Evolutionary conservation across 2,113 vertebrate genomes (phyloP).

Genomic region (Gulo gulo): DNA sequence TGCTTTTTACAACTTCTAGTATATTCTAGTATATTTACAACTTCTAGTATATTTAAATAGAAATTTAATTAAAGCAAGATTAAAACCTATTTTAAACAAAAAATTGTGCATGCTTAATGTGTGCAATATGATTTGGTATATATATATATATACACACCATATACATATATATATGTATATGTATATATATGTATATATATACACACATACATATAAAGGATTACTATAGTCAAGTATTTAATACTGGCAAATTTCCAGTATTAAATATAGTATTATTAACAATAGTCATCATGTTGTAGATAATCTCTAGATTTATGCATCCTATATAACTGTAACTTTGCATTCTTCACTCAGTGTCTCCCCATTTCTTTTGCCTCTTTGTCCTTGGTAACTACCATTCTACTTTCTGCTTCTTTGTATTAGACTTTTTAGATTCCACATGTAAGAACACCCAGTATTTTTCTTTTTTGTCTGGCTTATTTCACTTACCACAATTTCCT

Average conservation of each 20-base stretch:
- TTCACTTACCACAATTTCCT: not conserved
- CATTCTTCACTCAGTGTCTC: not conserved
- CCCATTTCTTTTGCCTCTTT: not conserved
- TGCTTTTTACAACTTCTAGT: not conserved
- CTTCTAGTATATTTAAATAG: not conserved
- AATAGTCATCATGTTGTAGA: not conserved
- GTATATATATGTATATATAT: not conserved
- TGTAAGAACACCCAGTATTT: not conserved
- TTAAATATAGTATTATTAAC: not conserved
- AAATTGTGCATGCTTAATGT: not conserved
- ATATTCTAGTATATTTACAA: not conserved
- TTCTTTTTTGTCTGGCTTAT: not conserved
- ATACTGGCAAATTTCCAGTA: not conserved
- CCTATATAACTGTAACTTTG: not conserved
- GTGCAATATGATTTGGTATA: not conserved
- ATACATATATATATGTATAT: not conserved
- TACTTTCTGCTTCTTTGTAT: not conserved
- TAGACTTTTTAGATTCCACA: not conserved
- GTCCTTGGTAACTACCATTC: not conserved
- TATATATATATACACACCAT: not conserved
- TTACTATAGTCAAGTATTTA: not conserved
- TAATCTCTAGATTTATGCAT: not conserved
- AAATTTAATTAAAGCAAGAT: constrained; percentile 11
- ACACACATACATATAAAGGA: not conserved
- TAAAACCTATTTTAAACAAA: not conserved